Percentiles rank a stretch among this genome's conserved stretches.
Conservation (phyloP, 1,140 invertebrate genomes). For the Cyphomyrmex costatus region DNA sequence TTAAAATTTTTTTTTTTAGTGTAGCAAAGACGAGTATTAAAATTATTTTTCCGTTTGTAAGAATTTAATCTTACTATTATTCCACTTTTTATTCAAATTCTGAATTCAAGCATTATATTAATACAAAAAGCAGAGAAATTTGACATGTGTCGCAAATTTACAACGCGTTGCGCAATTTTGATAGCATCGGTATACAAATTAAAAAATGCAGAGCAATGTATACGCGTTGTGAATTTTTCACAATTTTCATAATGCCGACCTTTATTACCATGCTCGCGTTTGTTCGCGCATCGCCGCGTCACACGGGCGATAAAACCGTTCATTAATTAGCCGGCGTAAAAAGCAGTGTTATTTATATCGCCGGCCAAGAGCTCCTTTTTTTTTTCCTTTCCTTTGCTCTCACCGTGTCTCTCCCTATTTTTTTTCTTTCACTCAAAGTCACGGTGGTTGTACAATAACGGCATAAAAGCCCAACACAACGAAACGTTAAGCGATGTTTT, state of each 20-base stretch:
- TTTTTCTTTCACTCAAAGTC: background rate
- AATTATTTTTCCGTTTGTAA: background rate
- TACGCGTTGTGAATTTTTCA: constrained; percentile 11
- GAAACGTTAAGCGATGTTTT: background rate
- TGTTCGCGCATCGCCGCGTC: constrained; percentile 3
- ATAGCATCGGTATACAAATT: constrained; percentile 6
- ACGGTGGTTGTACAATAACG: background rate
- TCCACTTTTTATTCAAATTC: background rate
- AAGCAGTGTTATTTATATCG: constrained; percentile 42
- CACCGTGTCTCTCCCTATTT: background rate
- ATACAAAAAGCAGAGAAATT: background rate
- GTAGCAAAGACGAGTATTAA: background rate
- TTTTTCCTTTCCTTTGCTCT: background rate
- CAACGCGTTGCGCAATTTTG: background rate
- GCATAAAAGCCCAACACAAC: background rate
- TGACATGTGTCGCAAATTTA: background rate
- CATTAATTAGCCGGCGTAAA: constrained; percentile 50
- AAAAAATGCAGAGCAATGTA: background rate
- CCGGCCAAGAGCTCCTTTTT: background rate
- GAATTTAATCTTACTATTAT: background rate
- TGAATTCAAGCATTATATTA: background rate
- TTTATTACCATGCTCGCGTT: constrained; percentile 21
- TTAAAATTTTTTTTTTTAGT: no score
- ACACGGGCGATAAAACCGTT: constrained; percentile 37
- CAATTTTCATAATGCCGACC: constrained; percentile 44